A percentile compares a stretch with the other conserved stretches of the same genome.
Evolutionary conservation across 2,797 vertebrate species (phyloP).

Genomic region (Myoxocephalus aenaeus): DNA sequence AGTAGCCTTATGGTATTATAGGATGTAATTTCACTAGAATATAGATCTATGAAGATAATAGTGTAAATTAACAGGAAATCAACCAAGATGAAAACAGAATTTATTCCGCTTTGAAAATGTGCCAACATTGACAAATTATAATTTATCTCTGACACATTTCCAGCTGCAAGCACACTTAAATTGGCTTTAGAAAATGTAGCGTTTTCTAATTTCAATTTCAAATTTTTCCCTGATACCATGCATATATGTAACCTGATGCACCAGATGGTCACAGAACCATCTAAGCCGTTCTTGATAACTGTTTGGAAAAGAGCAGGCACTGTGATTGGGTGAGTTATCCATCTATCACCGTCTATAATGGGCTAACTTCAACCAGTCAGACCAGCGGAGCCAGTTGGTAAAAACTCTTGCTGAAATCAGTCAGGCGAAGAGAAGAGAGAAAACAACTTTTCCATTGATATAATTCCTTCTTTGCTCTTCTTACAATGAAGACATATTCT

Average conservation of each 20-base stretch:
- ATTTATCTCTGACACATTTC: neutral
- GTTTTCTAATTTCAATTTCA: neutral
- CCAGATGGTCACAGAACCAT: neutral
- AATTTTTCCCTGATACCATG: neutral
- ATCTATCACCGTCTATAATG: too few relatives aligned
- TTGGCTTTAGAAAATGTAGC: neutral
- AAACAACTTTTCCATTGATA: too few relatives aligned
- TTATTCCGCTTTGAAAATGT: neutral
- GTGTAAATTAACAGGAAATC: conserved; percentile 4
- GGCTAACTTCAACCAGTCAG: neutral
- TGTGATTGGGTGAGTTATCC: neutral
- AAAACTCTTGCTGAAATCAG: neutral
- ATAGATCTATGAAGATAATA: neutral
- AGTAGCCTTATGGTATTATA: neutral
- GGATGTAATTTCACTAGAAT: conserved; percentile 18
- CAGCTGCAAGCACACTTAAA: neutral
- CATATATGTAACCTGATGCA: neutral
- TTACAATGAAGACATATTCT: neutral
- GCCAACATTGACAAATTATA: neutral
- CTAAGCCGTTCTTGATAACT: neutral
- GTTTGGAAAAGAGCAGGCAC: neutral
- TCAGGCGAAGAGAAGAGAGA: neutral
- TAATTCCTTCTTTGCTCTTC: too few relatives aligned
- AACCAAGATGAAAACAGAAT: neutral
- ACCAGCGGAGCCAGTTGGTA: neutral